These are phyloP conservation scores for Chrysina gloriosa DNA, from an alignment of 2,888 invertebrate genomes.

Conservation along the genomic window DNA sequence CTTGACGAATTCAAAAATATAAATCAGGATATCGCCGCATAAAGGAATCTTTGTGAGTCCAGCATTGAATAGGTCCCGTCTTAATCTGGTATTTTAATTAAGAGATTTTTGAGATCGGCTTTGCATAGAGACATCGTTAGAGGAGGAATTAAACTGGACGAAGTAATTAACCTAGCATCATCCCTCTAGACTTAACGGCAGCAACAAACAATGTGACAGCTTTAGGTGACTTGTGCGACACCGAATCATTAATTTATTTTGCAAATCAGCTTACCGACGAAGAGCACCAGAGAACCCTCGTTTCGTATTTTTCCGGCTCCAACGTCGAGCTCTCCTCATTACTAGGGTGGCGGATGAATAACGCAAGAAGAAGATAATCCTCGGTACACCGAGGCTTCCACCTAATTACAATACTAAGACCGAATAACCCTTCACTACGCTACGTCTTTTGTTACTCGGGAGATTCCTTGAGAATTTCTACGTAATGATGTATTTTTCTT, in stretches of 20 bases:
- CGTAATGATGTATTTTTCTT: background rate
- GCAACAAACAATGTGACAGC: slow-evolving; percentile 64
- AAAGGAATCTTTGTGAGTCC: no score
- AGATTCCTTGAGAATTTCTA: background rate
- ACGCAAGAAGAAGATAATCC: slow-evolving; percentile 40
- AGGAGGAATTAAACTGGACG: slow-evolving; percentile 61
- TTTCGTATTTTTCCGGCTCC: slow-evolving; percentile 59
- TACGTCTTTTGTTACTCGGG: background rate
- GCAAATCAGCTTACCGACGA: slow-evolving; percentile 64
- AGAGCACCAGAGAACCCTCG: slow-evolving; percentile 56
- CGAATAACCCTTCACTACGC: slow-evolving; percentile 12
- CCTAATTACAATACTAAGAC: slow-evolving; percentile 16
- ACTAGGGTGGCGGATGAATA: slow-evolving; percentile 56
- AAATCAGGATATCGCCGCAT: no score
- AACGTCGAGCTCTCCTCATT: slow-evolving; percentile 53
- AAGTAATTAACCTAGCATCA: slow-evolving; percentile 64
- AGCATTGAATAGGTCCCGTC: slow-evolving; percentile 8
- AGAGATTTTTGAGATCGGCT: slow-evolving; percentile 50
- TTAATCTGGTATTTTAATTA: slow-evolving; percentile 50
- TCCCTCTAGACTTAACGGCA: slow-evolving; percentile 52
- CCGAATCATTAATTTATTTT: slow-evolving; percentile 66
- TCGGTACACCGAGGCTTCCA: slow-evolving; percentile 29
- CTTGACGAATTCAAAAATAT: no score
- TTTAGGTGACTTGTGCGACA: slow-evolving; percentile 64
- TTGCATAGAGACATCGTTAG: slow-evolving; percentile 65